A percentile compares a stretch with the other conserved stretches of the same genome.
Conservation (phyloP, 1,140 invertebrate species). For the Scylla paramamosain region DNA sequence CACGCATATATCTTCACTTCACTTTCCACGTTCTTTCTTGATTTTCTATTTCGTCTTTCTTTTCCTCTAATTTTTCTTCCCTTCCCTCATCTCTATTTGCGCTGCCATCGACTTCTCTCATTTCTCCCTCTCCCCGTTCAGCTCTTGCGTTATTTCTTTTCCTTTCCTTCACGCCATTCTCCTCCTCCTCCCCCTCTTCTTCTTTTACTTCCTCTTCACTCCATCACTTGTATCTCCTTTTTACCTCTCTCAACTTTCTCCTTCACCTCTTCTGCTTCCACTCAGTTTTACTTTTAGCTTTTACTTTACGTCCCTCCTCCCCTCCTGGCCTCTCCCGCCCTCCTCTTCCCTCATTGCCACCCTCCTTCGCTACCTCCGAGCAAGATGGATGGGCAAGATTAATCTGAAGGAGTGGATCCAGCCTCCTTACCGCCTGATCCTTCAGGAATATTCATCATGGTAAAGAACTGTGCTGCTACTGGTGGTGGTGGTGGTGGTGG, state of each 20-base stretch:
- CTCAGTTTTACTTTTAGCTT: neutral
- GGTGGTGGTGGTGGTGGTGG: too few relatives aligned
- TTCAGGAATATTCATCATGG: neutral
- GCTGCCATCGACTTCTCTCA: too few relatives aligned
- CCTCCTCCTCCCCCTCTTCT: neutral
- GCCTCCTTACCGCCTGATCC: neutral
- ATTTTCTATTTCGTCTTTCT: too few relatives aligned
- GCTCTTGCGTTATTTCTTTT: neutral
- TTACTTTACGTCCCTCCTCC: neutral
- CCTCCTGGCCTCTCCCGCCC: neutral
- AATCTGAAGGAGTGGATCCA: slow-evolving; percentile 22
- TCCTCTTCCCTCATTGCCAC: neutral
- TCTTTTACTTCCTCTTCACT: neutral
- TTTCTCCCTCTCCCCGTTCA: too few relatives aligned
- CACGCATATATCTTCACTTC: too few relatives aligned
- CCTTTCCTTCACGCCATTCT: neutral
- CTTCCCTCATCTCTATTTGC: too few relatives aligned
- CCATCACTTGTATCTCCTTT: neutral
- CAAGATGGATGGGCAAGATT: neutral
- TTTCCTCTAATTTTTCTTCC: too few relatives aligned
- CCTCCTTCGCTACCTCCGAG: neutral
- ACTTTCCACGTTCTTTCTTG: too few relatives aligned
- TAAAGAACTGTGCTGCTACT: too few relatives aligned
- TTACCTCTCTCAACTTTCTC: neutral
- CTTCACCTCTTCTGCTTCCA: neutral